These are phyloP conservation scores for Hyles euphorbiae DNA, from an alignment of 1,140 invertebrate species.

Conservation along the genomic window DNA sequence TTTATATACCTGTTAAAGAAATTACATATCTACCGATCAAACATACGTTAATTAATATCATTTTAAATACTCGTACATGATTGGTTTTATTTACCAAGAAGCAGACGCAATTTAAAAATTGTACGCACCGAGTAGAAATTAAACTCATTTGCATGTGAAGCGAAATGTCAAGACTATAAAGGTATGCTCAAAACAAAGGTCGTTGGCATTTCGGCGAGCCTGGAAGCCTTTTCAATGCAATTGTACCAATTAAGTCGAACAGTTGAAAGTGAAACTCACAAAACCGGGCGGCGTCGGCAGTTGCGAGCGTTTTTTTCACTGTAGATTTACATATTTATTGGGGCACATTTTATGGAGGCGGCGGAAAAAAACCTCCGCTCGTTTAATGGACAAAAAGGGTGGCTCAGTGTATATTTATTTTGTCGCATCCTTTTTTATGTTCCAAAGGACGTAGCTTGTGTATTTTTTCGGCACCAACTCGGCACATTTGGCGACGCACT, in stretches of 20 bases:
- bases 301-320: constrained; percentile 49
- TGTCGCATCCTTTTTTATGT: constrained; percentile 74
- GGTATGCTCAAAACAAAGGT: constrained; percentile 33
- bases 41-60: too few species aligned
- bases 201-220: constrained; percentile 35
- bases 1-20: too few species aligned
- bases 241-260: constrained; percentile 65
- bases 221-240: constrained; percentile 44
- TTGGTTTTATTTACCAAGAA: too few species aligned
- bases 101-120: not conserved
- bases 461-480: constrained; percentile 59
- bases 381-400: constrained; percentile 75
- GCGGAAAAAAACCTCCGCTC: constrained; percentile 64
- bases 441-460: constrained; percentile 62
- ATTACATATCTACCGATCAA: too few species aligned
- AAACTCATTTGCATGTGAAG: constrained; percentile 20
- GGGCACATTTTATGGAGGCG: constrained; percentile 70
- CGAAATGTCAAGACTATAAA: constrained; percentile 18
- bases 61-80: too few species aligned
- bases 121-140: not conserved
- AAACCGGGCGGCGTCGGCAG: constrained; percentile 38
- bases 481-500: constrained; percentile 72
- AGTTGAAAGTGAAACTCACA: constrained; percentile 68
- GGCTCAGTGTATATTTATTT: constrained; percentile 72
- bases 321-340: constrained; percentile 75